Evolutionary conservation across 2,888 invertebrate genomes (phyloP), one percentile per base, ranked within the genome.

Genomic region (Uloborus plumipes): DNA sequence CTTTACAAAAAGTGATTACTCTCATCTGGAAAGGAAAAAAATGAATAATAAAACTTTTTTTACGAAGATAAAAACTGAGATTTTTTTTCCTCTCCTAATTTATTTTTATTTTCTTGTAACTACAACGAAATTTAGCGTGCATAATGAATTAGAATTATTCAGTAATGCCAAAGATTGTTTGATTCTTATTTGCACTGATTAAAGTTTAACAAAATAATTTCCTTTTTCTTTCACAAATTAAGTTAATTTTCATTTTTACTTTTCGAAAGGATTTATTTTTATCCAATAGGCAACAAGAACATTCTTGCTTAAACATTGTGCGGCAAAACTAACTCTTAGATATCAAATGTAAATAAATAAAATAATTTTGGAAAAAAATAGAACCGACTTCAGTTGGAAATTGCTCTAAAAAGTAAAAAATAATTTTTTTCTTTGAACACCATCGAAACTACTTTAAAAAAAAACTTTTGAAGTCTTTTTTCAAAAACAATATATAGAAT

Each of bases 131-230:
- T 74, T 70, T 64, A 58, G 69, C 64, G 51, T 70, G 80, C 50
- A 70, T 74, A 70, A 74, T 69, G 58, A 81, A 81, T 69, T 49
- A 47, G 58, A 74, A 74, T 81, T 81, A 74, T 58, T 72, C 26
- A 49, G 51, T 55, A 65, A 64, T 75, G 64, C 64, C 64, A 70
- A 64, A 81, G 64, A 58, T 81, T 81, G 73, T 73, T 81, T 81
- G 59, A 70, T 74, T 74, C 69, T 70, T 74, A 81, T 81, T 81
- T 74, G 59, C 70, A 70, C 70, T 81, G 80, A 81, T 81, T 81
- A 81, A 80, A 81, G 74, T 81, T 81, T 81, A 64, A 81, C 65
- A 80, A 80, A 62, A 22, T 55, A 26, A 72, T 65, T 64, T 55
- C 20, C 64, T 64, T n/a, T 39, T n/a, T 64, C 20, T 64, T 39